These are phyloP conservation scores for Oscheius sp. DNA, from an alignment of 2,888 invertebrate genomes.

Conservation along the genomic window DNA sequence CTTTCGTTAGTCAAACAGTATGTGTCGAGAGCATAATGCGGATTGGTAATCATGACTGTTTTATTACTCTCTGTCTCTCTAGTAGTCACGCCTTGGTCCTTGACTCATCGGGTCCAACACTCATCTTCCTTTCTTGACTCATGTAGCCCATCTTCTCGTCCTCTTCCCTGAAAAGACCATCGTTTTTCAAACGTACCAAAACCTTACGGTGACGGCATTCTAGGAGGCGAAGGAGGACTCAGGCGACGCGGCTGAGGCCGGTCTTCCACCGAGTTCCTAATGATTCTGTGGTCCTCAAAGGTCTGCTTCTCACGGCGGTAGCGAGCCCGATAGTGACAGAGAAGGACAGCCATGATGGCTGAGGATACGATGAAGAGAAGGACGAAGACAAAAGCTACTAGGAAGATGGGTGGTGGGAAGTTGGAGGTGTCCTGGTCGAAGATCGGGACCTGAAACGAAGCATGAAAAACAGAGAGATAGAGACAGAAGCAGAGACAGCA, in stretches of 20 bases:
- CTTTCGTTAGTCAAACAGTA: too few species aligned
- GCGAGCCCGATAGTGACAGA: conserved; percentile 37
- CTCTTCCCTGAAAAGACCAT: conserved; percentile 10
- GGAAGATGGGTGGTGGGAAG: conserved; percentile 22
- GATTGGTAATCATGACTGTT: too few species aligned
- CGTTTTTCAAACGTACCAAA: not conserved
- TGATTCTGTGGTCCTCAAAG: conserved; percentile 22
- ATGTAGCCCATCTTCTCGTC: conserved; percentile 22
- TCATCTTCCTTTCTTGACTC: conserved; percentile 23
- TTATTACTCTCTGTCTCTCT: too few species aligned
- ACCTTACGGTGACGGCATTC: conserved; percentile 21
- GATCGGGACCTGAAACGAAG: conserved; percentile 2
- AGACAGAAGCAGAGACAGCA: too few species aligned
- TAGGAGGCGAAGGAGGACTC: conserved; percentile 13
- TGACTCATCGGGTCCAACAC: conserved; percentile 22
- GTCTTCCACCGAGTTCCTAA: conserved; percentile 5
- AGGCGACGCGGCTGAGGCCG: not conserved
- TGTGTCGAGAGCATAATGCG: too few species aligned
- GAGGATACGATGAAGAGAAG: conserved; percentile 14
- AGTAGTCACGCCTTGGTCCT: not conserved
- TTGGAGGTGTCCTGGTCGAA: conserved; percentile 9
- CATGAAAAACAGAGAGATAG: too few species aligned
- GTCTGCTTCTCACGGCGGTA: conserved; percentile 27
- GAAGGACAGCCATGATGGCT: conserved; percentile 17
- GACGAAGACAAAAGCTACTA: conserved; percentile 16